phyloP scores from a whole-genome alignment of 2,113 vertebrate species.

The Halichoeres trimaculatus region DNA sequence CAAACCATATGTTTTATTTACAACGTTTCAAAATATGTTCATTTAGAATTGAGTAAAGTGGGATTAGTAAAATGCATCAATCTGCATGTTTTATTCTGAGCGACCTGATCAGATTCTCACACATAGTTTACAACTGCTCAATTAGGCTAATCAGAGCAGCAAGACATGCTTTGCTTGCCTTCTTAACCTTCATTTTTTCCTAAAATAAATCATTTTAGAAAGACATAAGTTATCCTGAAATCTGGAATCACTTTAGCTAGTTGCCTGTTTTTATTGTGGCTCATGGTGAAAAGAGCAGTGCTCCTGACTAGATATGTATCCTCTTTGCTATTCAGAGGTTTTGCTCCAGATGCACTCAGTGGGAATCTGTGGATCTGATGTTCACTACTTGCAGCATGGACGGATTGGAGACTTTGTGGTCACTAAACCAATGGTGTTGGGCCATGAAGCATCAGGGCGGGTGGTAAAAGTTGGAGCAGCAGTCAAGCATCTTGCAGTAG shows the following conservation, averaged over 20 bases:
- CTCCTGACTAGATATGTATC: background rate
- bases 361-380: slow-evolving; percentile 96
- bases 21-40: background rate
- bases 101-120: no score
- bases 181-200: no score
- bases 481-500: slow-evolving; percentile 89
- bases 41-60: no score
- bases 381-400: slow-evolving; percentile 96
- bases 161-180: background rate
- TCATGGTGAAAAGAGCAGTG: no score
- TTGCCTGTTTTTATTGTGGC: no score
- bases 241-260: no score
- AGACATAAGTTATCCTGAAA: background rate
- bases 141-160: no score
- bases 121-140: no score
- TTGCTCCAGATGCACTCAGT: slow-evolving; percentile 95
- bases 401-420: slow-evolving; percentile 90
- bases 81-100: background rate
- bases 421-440: slow-evolving; percentile 92
- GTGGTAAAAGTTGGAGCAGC: slow-evolving; percentile 89
- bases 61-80: no score
- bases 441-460: slow-evolving; percentile 92
- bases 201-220: no score
- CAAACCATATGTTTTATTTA: background rate
- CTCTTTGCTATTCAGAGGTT: slow-evolving; percentile 84